These are phyloP conservation scores for Lytechinus variegatus DNA, from an alignment of 35 echinoderm and acorn worm species.

Conservation along the genomic window DNA sequence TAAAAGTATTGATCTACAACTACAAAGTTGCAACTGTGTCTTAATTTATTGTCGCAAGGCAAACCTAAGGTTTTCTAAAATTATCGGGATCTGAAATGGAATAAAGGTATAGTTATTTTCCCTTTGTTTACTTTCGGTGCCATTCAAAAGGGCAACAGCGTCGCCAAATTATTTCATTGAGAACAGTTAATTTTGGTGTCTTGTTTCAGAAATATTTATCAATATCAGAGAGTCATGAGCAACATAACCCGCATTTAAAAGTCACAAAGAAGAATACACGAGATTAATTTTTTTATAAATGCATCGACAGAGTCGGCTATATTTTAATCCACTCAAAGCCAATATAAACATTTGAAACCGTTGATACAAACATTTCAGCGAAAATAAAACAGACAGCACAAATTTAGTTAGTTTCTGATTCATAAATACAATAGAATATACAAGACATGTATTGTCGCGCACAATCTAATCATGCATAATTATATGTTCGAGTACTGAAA, in stretches of 20 bases:
- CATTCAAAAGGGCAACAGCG: too few species aligned
- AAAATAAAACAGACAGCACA: constrained; percentile 1
- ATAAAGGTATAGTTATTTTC: too few species aligned
- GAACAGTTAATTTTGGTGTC: too few species aligned
- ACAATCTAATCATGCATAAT: neutral
- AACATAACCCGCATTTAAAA: neutral
- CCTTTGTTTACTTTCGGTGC: too few species aligned
- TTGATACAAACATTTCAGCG: constrained; percentile 1
- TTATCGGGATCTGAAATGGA: too few species aligned
- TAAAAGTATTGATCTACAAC: too few species aligned
- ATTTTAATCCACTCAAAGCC: neutral
- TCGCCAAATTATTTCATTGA: too few species aligned
- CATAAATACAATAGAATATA: neutral
- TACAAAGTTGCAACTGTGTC: too few species aligned
- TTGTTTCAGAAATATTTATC: too few species aligned
- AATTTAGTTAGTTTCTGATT: neutral
- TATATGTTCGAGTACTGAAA: neutral
- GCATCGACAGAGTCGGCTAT: neutral
- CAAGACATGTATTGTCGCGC: neutral
- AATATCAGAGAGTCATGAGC: too few species aligned
- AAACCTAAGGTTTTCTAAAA: too few species aligned
- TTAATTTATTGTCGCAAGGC: too few species aligned
- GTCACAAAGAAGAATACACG: neutral
- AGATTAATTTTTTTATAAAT: neutral
- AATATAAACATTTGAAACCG: neutral